These are phyloP conservation scores for Vollenhovia emeryi DNA, from an alignment of 1,140 invertebrate genomes.

Conservation along the genomic window DNA sequence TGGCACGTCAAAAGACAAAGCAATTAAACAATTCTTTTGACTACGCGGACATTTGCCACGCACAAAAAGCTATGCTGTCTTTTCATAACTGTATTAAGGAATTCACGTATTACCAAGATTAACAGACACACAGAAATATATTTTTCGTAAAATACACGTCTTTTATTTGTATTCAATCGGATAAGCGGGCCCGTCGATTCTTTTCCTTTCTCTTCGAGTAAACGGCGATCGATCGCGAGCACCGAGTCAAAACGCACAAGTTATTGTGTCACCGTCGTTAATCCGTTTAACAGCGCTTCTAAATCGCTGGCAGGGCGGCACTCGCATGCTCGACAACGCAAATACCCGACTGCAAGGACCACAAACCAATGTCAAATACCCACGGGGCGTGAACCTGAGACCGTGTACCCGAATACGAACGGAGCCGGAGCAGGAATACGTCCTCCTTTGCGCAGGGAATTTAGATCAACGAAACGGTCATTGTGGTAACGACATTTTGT, in stretches of 20 bases:
- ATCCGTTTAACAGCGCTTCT: conserved; percentile 64
- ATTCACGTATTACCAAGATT: no score
- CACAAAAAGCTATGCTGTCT: background rate
- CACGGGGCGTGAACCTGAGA: conserved; percentile 50
- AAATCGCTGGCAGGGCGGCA: background rate
- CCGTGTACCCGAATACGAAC: background rate
- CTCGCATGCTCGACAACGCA: conserved; percentile 53
- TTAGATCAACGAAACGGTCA: conserved; percentile 19
- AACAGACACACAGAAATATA: no score
- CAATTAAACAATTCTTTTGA: background rate
- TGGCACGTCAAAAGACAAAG: background rate
- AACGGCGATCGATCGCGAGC: conserved; percentile 13
- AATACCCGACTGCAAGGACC: conserved; percentile 52
- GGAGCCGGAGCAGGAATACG: background rate
- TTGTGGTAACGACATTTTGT: background rate
- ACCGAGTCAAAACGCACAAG: conserved; percentile 63
- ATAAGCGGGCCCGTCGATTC: background rate
- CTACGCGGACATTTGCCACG: background rate
- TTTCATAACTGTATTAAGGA: background rate
- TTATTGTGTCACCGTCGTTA: conserved; percentile 47
- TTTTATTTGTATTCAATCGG: background rate
- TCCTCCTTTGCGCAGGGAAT: conserved; percentile 38
- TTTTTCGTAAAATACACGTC: background rate
- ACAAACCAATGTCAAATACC: conserved; percentile 61
- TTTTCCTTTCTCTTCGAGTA: background rate